Base-by-base conservation (phyloP, 1,140 invertebrate species). In the Archivesica marissinica region DNA sequence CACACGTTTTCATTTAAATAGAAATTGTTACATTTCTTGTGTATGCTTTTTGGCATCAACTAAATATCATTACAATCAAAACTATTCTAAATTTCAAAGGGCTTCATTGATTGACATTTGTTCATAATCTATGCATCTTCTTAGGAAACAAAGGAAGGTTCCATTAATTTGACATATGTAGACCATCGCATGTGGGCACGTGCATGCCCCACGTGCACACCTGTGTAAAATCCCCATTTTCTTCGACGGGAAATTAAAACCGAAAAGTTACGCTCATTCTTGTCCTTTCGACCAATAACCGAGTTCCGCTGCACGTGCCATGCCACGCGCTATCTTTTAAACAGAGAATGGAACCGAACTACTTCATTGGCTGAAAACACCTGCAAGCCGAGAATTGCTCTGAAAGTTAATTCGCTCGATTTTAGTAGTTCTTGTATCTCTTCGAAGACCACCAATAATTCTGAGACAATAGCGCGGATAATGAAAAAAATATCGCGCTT, bases 181-280 rank as follows among this genome's bases (percentile, higher is more conserved):
- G 41, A 72, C 68, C 68, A 50, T 47, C 39, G 13, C 28, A 72
- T 50, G 25, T 20, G 6, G 23, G 41, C 77, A 79, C 77, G 77
- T 66, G 77, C 56, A 17, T 17, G 56, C 59, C 47, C 56, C 56
- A 41, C 17, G 44, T 23, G 41, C 59, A 50, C 77, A 79, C 77
- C 77, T 79, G 77, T 79, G 77, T 23, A 50, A 64, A 39, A 76
- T 44, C 44, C 61, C 28, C 39, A 50, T 33, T 59, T 54, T 79
- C 61, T 68, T 64, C 77, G 30, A 66, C 44, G 59, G 77, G 77
- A 79, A 79, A 79, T 79, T 79, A 79, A 79, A 79, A 79, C 39
- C 39, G 56, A 64, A 50, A 50, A 79, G n/a, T 68, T 64, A 39
- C 61, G 56, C 52, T 61, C 68, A 61, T 33, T 25, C 20, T 25